Evolutionary conservation across 30 jellyfish, hydroid and myxozoan genomes (phyloP).

Genomic region (Aurelia sp.): DNA sequence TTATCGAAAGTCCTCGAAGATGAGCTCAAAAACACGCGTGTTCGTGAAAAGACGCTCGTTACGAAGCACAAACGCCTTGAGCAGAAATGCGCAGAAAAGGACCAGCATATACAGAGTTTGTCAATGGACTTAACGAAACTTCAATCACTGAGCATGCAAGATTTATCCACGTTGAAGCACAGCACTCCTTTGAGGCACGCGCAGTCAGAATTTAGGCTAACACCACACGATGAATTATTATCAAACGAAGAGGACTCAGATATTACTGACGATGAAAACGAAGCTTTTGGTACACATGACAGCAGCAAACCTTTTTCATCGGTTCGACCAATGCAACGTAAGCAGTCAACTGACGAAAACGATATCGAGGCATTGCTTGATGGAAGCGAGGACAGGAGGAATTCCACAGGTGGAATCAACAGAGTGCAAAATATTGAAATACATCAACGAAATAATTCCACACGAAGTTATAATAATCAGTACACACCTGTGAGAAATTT

Average conservation of each 20-base stretch:
- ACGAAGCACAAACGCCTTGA: conserved; percentile 86
- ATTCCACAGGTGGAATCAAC: conserved; percentile 8
- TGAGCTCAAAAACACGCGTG: conserved; percentile 84
- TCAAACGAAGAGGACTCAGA: conserved; percentile 50
- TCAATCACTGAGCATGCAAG: conserved; percentile 86
- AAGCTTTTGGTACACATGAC: conserved; percentile 23
- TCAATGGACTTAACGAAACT: conserved; percentile 73
- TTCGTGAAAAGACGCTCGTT: conserved; percentile 74
- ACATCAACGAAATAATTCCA: conserved; percentile 48
- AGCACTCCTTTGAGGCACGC: conserved; percentile 91
- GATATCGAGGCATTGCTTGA: conserved; percentile 14
- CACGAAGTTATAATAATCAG: conserved; percentile 63
- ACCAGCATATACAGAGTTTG: conserved; percentile 72
- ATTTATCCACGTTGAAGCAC: conserved; percentile 63
- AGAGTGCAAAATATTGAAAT: conserved; percentile 42
- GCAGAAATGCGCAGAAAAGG: conserved; percentile 74
- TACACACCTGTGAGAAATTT: conserved; percentile 80
- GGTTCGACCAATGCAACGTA: conserved; percentile 79
- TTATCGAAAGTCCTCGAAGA: conserved; percentile 48
- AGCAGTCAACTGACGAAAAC: conserved; percentile 54
- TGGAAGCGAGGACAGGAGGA: neutral
- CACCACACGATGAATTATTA: conserved; percentile 41
- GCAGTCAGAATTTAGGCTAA: conserved; percentile 72
- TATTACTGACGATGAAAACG: conserved; percentile 57
- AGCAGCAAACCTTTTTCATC: conserved; percentile 74